A percentile compares a stretch with the other conserved stretches of the same genome.
Conservation (phyloP, 2,888 invertebrate species). For the Spodoptera picta region DNA sequence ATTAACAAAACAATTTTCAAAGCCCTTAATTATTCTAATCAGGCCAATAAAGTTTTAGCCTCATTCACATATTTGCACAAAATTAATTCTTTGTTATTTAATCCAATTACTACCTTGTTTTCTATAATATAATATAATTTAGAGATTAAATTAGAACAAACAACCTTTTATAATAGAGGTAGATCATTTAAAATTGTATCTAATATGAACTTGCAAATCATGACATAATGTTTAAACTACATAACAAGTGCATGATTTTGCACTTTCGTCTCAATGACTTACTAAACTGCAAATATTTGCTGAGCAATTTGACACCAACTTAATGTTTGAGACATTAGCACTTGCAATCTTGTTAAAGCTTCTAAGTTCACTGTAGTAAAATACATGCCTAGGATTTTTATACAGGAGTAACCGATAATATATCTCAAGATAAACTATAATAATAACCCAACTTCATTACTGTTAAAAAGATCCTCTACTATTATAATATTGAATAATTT, state of each 20-base stretch:
- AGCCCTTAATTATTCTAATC: not conserved
- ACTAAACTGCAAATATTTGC: constrained; percentile 29
- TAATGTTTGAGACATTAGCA: constrained; percentile 34
- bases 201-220: constrained; percentile 19
- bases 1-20: not conserved
- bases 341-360: constrained; percentile 24
- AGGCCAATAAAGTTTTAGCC: not conserved
- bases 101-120: constrained; percentile 6
- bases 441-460: not conserved
- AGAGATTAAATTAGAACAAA: too few species aligned
- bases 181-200: constrained; percentile 1
- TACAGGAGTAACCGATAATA: not conserved
- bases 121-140: too few species aligned
- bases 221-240: constrained; percentile 15
- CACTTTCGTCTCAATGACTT: constrained; percentile 16
- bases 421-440: not conserved
- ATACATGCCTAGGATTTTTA: constrained; percentile 2
- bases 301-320: constrained; percentile 28
- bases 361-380: constrained; percentile 26
- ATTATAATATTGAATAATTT: too few species aligned
- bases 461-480: too few species aligned
- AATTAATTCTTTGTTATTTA: not conserved
- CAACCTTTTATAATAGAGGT: too few species aligned
- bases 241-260: constrained; percentile 30
- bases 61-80: not conserved